Base-by-base conservation (phyloP, 2,888 invertebrate genomes). In the Agonopterix subpropinquella region DNA sequence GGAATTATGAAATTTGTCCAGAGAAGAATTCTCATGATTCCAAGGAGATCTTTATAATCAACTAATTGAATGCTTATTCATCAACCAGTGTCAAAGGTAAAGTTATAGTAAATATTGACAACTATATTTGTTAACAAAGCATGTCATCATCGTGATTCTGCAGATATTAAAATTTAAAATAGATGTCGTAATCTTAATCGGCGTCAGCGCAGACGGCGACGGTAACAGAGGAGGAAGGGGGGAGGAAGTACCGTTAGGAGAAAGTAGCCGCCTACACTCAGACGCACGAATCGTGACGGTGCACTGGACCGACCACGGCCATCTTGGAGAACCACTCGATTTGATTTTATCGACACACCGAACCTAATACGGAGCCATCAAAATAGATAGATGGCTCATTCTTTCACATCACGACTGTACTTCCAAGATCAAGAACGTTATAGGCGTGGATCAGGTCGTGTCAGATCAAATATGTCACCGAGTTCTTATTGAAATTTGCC, bases 191-290 rank as follows among this genome's bases (percentile, higher is more conserved):
- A 79, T 78, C 66, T 62, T 68, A 73, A 75, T 75, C 70, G 65
- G 60, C 62, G 70, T 64, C 65, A 65, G 70, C 59, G 62, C 64
- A 61, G 70, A 57, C 61, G 58, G 59, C 52, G 53, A 58, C 58
- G 51, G 56, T 39, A 56, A 57, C 58, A 57, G 52, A 61, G 68
- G 42, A 13, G 42, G 42, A n/a, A 39, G 65, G 59, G 65, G 54
- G 70, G 59, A 64, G 68, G 54, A 64, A 68, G 76, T 85, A 79
- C 88, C 86, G 88, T 88, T 86, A 88, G 78, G 86, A 86, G 88
- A 88, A 88, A 88, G 88, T 87, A 80, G 83, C 80, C 83, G 78
- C 84, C 83, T 78, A 82, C 82, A 80, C 77, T 71, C 66, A 54
- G 62, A 11, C 42, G 71, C 76, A 70, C 66, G 64, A 66, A 69